Conservation (phyloP, 2,888 invertebrate genomes). For the Homarus gammarus region DNA sequence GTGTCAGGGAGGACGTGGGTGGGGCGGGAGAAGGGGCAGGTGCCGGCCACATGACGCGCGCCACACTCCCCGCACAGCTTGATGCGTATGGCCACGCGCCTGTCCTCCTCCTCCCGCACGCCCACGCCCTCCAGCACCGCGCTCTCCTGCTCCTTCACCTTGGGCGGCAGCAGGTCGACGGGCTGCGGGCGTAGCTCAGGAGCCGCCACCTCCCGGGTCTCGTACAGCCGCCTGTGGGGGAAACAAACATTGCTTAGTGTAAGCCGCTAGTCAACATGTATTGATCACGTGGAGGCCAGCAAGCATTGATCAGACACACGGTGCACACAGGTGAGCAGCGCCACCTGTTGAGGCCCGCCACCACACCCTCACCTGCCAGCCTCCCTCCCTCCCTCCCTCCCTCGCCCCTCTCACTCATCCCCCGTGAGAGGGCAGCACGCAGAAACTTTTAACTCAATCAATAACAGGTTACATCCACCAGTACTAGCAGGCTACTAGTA, state of each 20-base stretch:
- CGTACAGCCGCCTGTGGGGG: conserved; percentile 69
- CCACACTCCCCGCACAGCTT: conserved; percentile 73
- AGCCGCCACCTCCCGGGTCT: conserved; percentile 63
- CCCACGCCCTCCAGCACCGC: conserved; percentile 41
- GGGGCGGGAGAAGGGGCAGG: conserved; percentile 72
- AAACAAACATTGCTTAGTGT: conserved; percentile 28
- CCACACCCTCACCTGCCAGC: conserved; percentile 10
- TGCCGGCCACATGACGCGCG: conserved; percentile 70
- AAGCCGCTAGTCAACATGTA: conserved; percentile 37
- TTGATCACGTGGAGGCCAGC: conserved; percentile 29
- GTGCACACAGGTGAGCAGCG: conserved; percentile 37
- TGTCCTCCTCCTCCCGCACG: conserved; percentile 66
- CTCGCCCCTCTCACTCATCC: neutral
- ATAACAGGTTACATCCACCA: conserved; percentile 1
- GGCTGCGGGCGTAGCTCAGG: conserved; percentile 56
- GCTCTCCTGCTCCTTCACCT: conserved; percentile 33
- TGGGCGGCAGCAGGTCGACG: conserved; percentile 28
- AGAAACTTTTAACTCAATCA: conserved; percentile 28
- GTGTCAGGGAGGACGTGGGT: conserved; percentile 72
- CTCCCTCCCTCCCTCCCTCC: neutral
- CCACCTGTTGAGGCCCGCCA: conserved; percentile 46
- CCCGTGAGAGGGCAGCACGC: neutral
- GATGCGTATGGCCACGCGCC: conserved; percentile 67
- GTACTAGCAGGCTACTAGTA: too few relatives aligned
- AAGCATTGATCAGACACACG: conserved; percentile 24